phyloP scores from a whole-genome alignment of 2,797 vertebrate genomes.

The Semaprochilodus insignis region DNA sequence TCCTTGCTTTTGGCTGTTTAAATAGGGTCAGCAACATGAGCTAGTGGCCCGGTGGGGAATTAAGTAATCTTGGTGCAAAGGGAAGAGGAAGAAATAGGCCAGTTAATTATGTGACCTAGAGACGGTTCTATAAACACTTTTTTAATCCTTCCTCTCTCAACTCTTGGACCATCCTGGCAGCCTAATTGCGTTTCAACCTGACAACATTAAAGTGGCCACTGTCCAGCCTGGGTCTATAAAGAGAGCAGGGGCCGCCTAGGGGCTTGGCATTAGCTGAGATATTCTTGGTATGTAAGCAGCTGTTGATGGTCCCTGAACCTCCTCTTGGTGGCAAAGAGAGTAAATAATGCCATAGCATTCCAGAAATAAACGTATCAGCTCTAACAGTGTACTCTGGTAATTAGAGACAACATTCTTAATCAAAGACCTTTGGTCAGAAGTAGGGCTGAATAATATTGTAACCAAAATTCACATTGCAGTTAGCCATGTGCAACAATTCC shows the following conservation, averaged over 20 bases:
- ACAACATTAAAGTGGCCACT: background rate
- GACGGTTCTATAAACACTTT: constrained; percentile 39
- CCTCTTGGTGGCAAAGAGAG: background rate
- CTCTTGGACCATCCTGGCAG: constrained; percentile 6
- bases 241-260: background rate
- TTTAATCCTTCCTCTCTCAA: background rate
- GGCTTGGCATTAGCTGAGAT: background rate
- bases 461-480: background rate
- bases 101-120: constrained; percentile 39
- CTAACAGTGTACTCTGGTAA: background rate
- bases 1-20: constrained; percentile 6
- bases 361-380: constrained; percentile 6
- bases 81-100: constrained; percentile 35
- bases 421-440: background rate
- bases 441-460: background rate
- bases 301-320: background rate
- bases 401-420: background rate
- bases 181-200: constrained; percentile 11
- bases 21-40: constrained; percentile 11
- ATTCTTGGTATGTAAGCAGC: constrained; percentile 10
- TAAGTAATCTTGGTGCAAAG: constrained; percentile 13
- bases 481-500: background rate
- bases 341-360: background rate
- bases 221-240: background rate
- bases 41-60: constrained; percentile 26